Percentiles rank a stretch among this genome's conserved stretches.
Conservation (phyloP, 2,888 invertebrate genomes). For the Heliconius erato region DNA sequence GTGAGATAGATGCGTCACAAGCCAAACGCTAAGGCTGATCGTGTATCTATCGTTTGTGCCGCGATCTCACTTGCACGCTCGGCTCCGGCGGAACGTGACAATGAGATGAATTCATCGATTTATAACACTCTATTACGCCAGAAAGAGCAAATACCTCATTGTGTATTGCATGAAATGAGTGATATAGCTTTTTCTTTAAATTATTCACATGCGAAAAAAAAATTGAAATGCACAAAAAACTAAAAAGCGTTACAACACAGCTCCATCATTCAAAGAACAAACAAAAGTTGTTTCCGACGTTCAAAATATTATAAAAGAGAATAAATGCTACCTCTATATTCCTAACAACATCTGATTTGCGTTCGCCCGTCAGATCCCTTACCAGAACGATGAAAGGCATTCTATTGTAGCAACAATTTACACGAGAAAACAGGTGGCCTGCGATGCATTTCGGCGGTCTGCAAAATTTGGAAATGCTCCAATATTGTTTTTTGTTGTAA, state of each 20-base stretch:
- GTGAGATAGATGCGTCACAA: too few relatives aligned
- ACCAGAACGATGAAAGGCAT: slow-evolving; percentile 24
- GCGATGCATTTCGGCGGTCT: slow-evolving; percentile 34
- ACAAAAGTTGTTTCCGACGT: slow-evolving; percentile 4
- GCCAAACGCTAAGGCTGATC: too few relatives aligned
- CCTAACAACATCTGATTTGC: slow-evolving; percentile 37
- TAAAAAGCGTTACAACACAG: not conserved
- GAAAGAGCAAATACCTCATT: not conserved
- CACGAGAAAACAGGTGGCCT: slow-evolving; percentile 44
- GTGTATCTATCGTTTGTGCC: too few relatives aligned
- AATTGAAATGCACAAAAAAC: not conserved
- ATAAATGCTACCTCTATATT: slow-evolving; percentile 24
- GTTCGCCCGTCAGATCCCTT: slow-evolving; percentile 38
- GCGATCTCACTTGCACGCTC: too few relatives aligned
- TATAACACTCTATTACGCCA: too few relatives aligned
- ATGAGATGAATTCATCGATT: too few relatives aligned
- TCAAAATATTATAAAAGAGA: slow-evolving; percentile 17
- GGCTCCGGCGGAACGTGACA: too few relatives aligned
- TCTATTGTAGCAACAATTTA: slow-evolving; percentile 41
- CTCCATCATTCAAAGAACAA: slow-evolving; percentile 3
- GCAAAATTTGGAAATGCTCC: slow-evolving; percentile 43
- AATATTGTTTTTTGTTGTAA: slow-evolving; percentile 41
- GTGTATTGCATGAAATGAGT: not conserved
- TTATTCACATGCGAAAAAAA: not conserved
- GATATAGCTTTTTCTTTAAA: not conserved